phyloP scores from a whole-genome alignment of 2,113 vertebrate species.

The Eublepharis macularius region DNA sequence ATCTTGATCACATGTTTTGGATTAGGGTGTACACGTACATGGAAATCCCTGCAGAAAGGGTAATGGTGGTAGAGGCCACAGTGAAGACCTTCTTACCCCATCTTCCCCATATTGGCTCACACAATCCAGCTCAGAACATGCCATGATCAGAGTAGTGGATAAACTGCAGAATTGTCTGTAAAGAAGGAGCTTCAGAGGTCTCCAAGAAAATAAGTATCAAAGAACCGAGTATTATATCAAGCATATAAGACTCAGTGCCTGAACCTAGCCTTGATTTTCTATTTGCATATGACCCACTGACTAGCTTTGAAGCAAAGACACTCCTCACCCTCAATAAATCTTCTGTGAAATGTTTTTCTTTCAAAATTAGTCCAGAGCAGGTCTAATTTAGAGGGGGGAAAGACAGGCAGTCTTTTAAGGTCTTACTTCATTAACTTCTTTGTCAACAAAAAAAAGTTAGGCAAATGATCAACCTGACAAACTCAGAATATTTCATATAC shows the following conservation, averaged over 20 bases:
- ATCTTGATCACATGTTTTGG: too few species aligned
- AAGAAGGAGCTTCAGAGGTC: neutral
- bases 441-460: slow-evolving; percentile 41
- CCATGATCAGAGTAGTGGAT: neutral
- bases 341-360: slow-evolving; percentile 25
- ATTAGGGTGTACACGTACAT: too few species aligned
- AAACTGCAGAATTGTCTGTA: neutral
- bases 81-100: too few species aligned
- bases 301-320: slow-evolving; percentile 32
- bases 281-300: slow-evolving; percentile 53
- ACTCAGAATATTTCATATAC: slow-evolving; percentile 30
- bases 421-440: slow-evolving; percentile 58
- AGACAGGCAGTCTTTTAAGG: slow-evolving; percentile 32
- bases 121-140: neutral
- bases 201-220: slow-evolving; percentile 29
- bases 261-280: slow-evolving; percentile 39
- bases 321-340: slow-evolving; percentile 40
- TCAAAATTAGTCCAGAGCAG: slow-evolving; percentile 14
- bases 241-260: slow-evolving; percentile 20
- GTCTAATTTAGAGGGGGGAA: slow-evolving; percentile 35
- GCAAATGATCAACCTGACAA: slow-evolving; percentile 44
- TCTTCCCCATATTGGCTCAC: too few species aligned
- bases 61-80: too few species aligned
- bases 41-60: too few species aligned
- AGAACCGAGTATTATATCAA: slow-evolving; percentile 40